Evolutionary conservation across 1,140 invertebrate species (phyloP), one percentile per base, ranked within the genome.

Genomic region (Teleopsis dalmanni): DNA sequence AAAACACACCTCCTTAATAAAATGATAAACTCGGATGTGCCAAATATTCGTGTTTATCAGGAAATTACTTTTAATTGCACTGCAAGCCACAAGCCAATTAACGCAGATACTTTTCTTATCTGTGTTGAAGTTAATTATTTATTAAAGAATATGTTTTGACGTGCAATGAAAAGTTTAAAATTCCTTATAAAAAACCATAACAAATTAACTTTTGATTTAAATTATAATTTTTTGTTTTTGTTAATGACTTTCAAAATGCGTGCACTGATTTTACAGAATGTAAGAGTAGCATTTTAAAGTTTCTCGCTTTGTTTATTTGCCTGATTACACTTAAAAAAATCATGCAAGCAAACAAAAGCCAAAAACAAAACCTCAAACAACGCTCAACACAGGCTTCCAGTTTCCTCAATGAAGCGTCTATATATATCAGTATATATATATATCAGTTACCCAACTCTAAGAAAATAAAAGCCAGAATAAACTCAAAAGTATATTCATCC

Each of bases 221-320:
- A 14, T 47, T 35, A 34, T n/a, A 48, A 31, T 48, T 48, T 36
- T 37, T 25, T 42, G 13, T 21, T 46, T 46, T 46, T 21, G 16
- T 46, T 21, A 3, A 22, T 46, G 45, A 56, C 35, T 41, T 54
- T 65, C 37, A 29, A 50, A 27, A 51, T 47, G 50, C 50, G 64
- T 67, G 64, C 64, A 67, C 64, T 60, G 64, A 67, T 67, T 67
- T 52, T 57, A 62, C 64, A 67, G 64, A 67, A 67, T 67, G 64
- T 67, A 67, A 67, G 58, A 67, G 64, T 67, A 67, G 64, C 64
- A 67, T 67, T 67, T 67, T 67, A 67, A 57, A 67, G 64, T 67
- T 67, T 67, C 64, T 58, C 29, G 57, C 59, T 54, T 54, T 58
- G 64, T 62, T 67, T 66, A 56, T 57, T 65, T 65, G 59, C 64